Conservation (phyloP, 2,888 invertebrate species). For the Ectobius pallidus region DNA sequence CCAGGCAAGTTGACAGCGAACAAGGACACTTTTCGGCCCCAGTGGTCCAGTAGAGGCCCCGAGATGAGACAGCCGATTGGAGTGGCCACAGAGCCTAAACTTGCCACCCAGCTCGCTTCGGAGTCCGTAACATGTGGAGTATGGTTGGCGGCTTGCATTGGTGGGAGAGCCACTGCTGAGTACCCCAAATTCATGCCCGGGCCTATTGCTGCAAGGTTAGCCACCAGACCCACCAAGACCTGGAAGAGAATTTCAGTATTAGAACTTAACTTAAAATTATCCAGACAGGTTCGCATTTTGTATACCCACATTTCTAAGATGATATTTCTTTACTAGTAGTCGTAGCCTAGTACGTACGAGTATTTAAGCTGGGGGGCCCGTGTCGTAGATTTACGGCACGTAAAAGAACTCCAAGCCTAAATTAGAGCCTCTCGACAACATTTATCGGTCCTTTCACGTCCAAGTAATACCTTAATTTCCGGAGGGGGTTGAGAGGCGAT, state of each 20-base stretch:
- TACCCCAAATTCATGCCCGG: constrained; percentile 65
- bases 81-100: constrained; percentile 60
- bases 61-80: constrained; percentile 62
- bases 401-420: too few species aligned
- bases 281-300: neutral
- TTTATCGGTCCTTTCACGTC: too few species aligned
- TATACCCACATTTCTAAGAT: too few species aligned
- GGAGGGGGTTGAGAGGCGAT: too few species aligned
- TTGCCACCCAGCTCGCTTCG: constrained; percentile 63
- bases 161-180: constrained; percentile 61
- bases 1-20: constrained; percentile 58
- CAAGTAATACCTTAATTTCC: too few species aligned
- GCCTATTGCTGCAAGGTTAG: constrained; percentile 59
- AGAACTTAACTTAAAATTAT: neutral
- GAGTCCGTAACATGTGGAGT: neutral
- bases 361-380: too few species aligned
- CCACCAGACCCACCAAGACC: constrained; percentile 58
- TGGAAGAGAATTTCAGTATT: constrained; percentile 47
- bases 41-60: constrained; percentile 59
- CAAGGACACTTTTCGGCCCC: constrained; percentile 59
- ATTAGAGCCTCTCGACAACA: too few species aligned
- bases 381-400: too few species aligned
- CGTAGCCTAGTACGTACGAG: too few species aligned
- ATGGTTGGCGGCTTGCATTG: constrained; percentile 47
- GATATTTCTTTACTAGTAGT: too few species aligned